phyloP scores from a whole-genome alignment of 2,113 vertebrate genomes.

The Aegithalos caudatus region DNA sequence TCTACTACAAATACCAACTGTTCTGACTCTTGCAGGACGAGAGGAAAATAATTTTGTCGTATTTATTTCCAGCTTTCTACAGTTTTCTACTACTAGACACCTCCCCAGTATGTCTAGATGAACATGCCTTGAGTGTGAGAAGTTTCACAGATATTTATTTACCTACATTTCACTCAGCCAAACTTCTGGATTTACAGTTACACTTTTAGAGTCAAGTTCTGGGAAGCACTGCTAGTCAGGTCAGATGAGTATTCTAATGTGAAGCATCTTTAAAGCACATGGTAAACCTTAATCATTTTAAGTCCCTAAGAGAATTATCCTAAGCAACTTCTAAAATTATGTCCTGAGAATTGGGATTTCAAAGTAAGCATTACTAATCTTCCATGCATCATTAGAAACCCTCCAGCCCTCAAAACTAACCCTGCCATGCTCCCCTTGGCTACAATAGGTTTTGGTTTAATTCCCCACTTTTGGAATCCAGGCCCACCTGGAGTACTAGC shows the following conservation, averaged over 20 bases:
- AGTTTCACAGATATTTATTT: neutral
- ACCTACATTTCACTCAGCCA: neutral
- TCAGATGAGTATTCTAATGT: slow-evolving; percentile 27
- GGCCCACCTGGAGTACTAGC: neutral
- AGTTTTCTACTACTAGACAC: neutral
- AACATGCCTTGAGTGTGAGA: neutral
- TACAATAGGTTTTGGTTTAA: neutral
- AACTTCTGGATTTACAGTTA: neutral
- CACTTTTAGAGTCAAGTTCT: neutral
- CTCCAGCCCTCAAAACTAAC: neutral
- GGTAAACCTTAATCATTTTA: slow-evolving; percentile 54
- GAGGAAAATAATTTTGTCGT: neutral
- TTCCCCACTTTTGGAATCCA: neutral
- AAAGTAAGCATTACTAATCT: slow-evolving; percentile 51
- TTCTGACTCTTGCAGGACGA: neutral
- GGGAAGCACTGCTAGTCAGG: neutral
- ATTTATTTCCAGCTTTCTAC: neutral
- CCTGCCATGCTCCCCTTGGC: neutral
- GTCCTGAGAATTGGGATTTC: slow-evolving; percentile 51
- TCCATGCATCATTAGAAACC: slow-evolving; percentile 37
- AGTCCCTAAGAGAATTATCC: slow-evolving; percentile 54
- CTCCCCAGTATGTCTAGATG: neutral
- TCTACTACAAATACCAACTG: neutral
- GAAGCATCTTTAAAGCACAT: slow-evolving; percentile 43
- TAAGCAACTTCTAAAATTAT: slow-evolving; percentile 59